These are phyloP conservation scores for Chionomys nivalis DNA, from an alignment of 2,113 vertebrate genomes.

Conservation along the genomic window DNA sequence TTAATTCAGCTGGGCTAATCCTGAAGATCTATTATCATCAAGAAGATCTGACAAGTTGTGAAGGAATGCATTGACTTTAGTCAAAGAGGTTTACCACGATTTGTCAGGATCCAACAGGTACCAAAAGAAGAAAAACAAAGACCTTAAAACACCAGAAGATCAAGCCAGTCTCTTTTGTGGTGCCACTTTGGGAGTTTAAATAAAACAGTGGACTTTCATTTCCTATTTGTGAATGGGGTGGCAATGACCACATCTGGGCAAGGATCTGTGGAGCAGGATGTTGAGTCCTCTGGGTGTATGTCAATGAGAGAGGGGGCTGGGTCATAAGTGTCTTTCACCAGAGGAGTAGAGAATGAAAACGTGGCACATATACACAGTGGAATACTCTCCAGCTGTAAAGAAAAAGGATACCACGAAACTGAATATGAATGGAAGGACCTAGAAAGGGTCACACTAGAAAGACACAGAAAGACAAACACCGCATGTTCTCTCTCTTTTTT, in stretches of 20 bases:
- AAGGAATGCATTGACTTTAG: constrained; percentile 56
- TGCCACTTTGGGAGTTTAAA: neutral
- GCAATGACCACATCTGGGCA: neutral
- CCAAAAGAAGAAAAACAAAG: neutral
- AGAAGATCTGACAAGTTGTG: constrained; percentile 54
- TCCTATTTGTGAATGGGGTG: neutral
- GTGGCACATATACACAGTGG: neutral
- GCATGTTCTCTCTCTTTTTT: neutral
- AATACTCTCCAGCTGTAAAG: neutral
- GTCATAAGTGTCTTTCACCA: neutral
- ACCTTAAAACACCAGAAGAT: neutral
- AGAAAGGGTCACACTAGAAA: neutral
- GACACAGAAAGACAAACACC: neutral
- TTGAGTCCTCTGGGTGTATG: too few species aligned
- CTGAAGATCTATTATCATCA: constrained; percentile 36
- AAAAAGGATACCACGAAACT: too few species aligned
- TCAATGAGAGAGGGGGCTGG: neutral
- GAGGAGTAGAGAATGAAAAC: neutral
- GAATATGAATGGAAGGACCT: neutral
- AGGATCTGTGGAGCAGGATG: neutral
- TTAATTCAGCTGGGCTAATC: constrained; percentile 40
- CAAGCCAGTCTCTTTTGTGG: neutral
- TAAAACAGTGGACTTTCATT: neutral
- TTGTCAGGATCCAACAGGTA: constrained; percentile 10
- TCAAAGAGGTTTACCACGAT: constrained; percentile 49